Percentiles rank a stretch among this genome's conserved stretches.
phyloP scores from a whole-genome alignment of 2,113 vertebrate genomes.

The Podocnemis expansa region DNA sequence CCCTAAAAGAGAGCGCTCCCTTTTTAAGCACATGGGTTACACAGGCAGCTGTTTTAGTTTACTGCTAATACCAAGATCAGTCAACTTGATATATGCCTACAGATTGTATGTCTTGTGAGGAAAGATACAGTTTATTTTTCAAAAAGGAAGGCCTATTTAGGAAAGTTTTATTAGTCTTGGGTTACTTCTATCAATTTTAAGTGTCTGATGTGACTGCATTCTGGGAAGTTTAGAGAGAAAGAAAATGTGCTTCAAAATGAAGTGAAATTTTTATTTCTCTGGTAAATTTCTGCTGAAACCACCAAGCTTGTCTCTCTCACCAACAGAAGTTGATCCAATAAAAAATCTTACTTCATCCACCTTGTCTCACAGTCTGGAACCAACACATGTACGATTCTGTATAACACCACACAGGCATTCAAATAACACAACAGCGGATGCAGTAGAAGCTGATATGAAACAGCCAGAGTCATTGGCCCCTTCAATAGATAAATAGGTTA shows the following conservation, averaged over 20 bases:
- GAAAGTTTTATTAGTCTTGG: background rate
- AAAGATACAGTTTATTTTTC: background rate
- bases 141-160: background rate
- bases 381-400: background rate
- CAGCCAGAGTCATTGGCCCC: background rate
- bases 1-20: too few species aligned
- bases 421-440: background rate
- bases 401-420: background rate
- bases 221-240: background rate
- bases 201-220: background rate
- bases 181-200: background rate
- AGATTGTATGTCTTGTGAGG: fast-evolving
- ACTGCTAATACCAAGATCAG: background rate
- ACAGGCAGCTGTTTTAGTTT: background rate
- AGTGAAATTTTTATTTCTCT: constrained; percentile 24
- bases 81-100: background rate
- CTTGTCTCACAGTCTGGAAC: background rate
- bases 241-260: constrained; percentile 9
- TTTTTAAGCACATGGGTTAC: too few species aligned
- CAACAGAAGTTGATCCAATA: background rate
- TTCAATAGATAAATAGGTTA: background rate
- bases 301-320: background rate
- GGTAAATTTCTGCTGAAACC: background rate
- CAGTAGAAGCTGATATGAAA: constrained; percentile 16
- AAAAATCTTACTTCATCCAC: too few species aligned